Base-by-base conservation (phyloP, 2,888 invertebrate genomes). In the Stenolophus ochropezus region DNA sequence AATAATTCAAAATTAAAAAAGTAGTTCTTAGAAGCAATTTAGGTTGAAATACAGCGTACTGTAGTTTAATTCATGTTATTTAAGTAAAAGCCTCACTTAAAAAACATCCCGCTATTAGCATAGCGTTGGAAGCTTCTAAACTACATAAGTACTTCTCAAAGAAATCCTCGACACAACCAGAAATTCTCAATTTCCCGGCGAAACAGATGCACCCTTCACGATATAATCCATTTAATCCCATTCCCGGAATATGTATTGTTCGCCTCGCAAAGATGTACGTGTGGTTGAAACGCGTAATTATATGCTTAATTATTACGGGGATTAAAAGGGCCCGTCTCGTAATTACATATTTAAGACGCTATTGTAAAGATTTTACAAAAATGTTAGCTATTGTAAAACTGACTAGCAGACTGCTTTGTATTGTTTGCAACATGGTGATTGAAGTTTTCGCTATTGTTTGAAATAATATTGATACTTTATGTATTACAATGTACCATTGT, bases 141-240 rank as follows among this genome's bases (percentile, higher is more conserved):
- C 33, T 42, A 42, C 33, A 42, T 42, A 42, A 42, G 33, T 8
- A 42, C 33, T 42, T 42, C 11, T 42, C 33, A 42, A 42, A 42
- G 33, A 42, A 42, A 42, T 42, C 33, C 33, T 42, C 11, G 2
- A 11, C 33, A 42, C 11, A 42, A 11, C 33, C 33, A 42, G 33
- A 42, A 42, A 42, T 8, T 6, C 8, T 8, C 8, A 42, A 42
- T 42, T 42, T 2, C 33, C 33, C 33, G 11, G 33, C 11, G 33
- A 65, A 27, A 65, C 25, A 65, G 61, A 65, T 56, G 56, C 56
- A 56, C 51, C 51, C 51, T 42, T 53, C 51, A 53, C 51, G 16
- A 53, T 53, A 6, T 53, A 53, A 53, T 53, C 51, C 18, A 53
- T 18, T 53, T 53, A 53, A 53, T 18, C 51, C 16, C 20, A 53